phyloP scores from a whole-genome alignment of 2,888 invertebrate species.

The Nemoura dubitans region DNA sequence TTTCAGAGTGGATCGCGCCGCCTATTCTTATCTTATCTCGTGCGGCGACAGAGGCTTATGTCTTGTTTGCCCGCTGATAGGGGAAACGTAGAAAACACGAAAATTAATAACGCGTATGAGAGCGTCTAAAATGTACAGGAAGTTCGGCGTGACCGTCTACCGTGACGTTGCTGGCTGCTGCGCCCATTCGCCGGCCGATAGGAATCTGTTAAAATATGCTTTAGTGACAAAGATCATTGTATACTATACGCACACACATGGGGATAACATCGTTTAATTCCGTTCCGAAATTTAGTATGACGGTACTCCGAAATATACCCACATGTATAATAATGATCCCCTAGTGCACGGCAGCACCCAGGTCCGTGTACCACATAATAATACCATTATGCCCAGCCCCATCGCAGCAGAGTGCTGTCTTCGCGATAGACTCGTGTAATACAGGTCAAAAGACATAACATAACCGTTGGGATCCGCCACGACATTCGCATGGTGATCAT shows the following conservation, averaged over 20 bases:
- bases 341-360: neutral
- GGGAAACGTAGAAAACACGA: neutral
- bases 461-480: neutral
- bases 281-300: neutral
- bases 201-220: neutral
- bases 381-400: neutral
- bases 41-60: neutral
- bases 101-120: neutral
- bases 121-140: neutral
- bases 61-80: neutral
- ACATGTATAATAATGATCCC: neutral
- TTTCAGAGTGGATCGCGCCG: neutral
- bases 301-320: neutral
- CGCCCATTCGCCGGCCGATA: neutral
- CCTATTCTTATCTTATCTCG: neutral
- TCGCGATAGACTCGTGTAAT: neutral
- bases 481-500: conserved; percentile 1
- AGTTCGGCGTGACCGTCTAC: neutral
- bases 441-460: conserved; percentile 31
- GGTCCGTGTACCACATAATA: neutral
- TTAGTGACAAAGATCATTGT: neutral
- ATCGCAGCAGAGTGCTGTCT: neutral
- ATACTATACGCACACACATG: too few species aligned
- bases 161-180: neutral
- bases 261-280: neutral